Conservation (phyloP, 2,797 vertebrate species). For the Selene dorsalis region DNA sequence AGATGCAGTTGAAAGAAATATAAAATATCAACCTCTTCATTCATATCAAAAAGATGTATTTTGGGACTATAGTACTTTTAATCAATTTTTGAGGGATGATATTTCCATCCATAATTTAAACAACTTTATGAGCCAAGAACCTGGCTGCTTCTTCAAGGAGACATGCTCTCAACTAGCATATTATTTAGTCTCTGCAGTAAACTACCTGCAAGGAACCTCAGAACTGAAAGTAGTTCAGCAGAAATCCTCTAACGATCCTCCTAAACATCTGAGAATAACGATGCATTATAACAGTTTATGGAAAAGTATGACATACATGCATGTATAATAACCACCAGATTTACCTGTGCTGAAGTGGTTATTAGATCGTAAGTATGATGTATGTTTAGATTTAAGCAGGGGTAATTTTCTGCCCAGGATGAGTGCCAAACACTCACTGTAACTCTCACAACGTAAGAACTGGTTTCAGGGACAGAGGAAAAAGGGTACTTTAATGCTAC, state of each 20-base stretch:
- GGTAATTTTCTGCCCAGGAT: background rate
- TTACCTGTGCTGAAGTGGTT: constrained; percentile 11
- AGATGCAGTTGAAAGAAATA: background rate
- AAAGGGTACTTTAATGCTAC: background rate
- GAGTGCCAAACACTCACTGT: background rate
- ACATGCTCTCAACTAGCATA: background rate
- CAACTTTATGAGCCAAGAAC: background rate
- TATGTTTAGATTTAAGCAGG: background rate
- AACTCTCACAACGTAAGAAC: background rate
- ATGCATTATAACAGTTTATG: constrained; percentile 1
- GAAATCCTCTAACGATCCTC: constrained; percentile 4
- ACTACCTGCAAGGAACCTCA: background rate
- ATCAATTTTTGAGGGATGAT: too few species aligned
- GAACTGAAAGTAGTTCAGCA: constrained; percentile 7
- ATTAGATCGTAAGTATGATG: constrained; percentile 14
- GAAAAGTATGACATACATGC: constrained; percentile 3
- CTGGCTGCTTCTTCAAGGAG: background rate
- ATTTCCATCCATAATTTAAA: background rate
- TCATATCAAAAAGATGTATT: background rate
- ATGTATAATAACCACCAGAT: constrained; percentile 12
- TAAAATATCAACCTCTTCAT: background rate
- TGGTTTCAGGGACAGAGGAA: background rate
- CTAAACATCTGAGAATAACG: constrained; percentile 2
- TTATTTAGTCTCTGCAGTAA: background rate
- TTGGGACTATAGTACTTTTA: background rate